A percentile compares a stretch with the other conserved stretches of the same genome.
phyloP scores from a whole-genome alignment of 2,888 invertebrate genomes.

The Drosophila histrio region DNA sequence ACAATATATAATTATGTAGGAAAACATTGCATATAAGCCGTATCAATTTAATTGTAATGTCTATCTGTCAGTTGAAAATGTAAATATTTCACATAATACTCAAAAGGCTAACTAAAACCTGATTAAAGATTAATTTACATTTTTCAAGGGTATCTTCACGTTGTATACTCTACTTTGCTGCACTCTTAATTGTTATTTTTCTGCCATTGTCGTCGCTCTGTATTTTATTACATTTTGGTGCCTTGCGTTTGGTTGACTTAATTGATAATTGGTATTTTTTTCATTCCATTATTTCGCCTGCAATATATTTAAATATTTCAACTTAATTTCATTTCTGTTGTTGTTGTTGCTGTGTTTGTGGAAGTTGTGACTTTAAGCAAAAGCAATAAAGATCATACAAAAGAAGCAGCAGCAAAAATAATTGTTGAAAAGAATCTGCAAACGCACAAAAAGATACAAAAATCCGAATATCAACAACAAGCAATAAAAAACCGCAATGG shows the following conservation, averaged over 20 bases:
- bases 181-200: conserved; percentile 42
- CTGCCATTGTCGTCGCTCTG: conserved; percentile 42
- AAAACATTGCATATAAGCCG: not conserved
- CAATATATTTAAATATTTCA: conserved; percentile 74
- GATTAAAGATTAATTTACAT: not conserved
- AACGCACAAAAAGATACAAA: conserved; percentile 43
- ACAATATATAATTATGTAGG: not conserved
- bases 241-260: conserved; percentile 74
- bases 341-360: conserved; percentile 29
- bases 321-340: conserved; percentile 69
- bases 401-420: conserved; percentile 56
- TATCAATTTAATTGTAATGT: no score
- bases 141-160: conserved; percentile 4
- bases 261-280: conserved; percentile 77
- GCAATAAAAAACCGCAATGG: conserved; percentile 72
- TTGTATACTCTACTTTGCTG: not conserved
- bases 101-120: no score
- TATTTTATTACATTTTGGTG: conserved; percentile 69
- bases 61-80: not conserved
- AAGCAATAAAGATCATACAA: conserved; percentile 48
- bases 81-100: no score
- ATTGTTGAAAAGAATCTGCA: conserved; percentile 77
- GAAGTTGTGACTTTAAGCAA: conserved; percentile 43
- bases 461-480: conserved; percentile 52
- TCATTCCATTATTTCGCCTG: conserved; percentile 19